These are phyloP conservation scores for Dryococelus australis DNA, from an alignment of 2,888 invertebrate species.

Conservation along the genomic window DNA sequence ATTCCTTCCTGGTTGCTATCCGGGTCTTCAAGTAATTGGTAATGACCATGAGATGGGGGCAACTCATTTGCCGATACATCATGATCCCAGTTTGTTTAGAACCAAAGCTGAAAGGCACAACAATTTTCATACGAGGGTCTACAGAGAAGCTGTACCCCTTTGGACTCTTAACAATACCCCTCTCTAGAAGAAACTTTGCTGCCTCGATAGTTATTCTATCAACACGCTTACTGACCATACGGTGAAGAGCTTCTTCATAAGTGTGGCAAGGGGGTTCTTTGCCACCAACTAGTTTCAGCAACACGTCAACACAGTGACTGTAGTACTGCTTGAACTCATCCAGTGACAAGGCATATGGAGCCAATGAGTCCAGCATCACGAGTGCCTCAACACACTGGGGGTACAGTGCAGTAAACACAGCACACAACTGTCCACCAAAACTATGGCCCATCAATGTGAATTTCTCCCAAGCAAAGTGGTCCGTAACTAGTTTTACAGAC, in stretches of 20 bases:
- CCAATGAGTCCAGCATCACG: conserved; percentile 58
- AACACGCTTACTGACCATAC: conserved; percentile 59
- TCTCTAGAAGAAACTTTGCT: conserved; percentile 61
- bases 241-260: conserved; percentile 51
- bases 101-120: conserved; percentile 55
- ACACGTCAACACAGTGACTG: conserved; percentile 56
- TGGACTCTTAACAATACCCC: conserved; percentile 59
- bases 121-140: conserved; percentile 62
- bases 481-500: conserved; percentile 53
- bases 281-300: conserved; percentile 50
- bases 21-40: conserved; percentile 47
- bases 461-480: conserved; percentile 57
- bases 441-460: conserved; percentile 58
- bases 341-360: conserved; percentile 50
- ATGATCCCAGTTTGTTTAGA: conserved; percentile 53
- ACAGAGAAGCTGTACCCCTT: conserved; percentile 65
- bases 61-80: conserved; percentile 49
- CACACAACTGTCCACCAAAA: conserved; percentile 62
- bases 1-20: conserved; percentile 48
- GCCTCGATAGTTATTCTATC: conserved; percentile 58
- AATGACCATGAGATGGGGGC: conserved; percentile 57
- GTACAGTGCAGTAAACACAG: conserved; percentile 57
- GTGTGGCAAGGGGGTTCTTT: conserved; percentile 49
- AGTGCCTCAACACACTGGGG: conserved; percentile 59
- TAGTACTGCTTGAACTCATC: conserved; percentile 53